Percentiles rank a stretch among this genome's conserved stretches.
Evolutionary conservation across 2,888 invertebrate species (phyloP).

Genomic region (Monochamus alternatus): DNA sequence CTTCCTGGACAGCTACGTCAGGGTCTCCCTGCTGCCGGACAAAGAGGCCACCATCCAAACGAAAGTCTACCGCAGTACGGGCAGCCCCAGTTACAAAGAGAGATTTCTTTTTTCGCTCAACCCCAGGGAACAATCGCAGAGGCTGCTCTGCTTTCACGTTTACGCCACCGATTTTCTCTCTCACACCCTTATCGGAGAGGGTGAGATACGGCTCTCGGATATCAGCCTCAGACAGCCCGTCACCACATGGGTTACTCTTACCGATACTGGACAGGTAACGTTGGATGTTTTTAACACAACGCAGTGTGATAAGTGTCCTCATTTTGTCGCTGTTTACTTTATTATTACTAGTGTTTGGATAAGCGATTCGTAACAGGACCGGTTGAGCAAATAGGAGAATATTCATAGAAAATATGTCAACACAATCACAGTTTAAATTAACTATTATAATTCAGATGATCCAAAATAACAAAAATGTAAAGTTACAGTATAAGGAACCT

Average conservation of each 20-base stretch:
- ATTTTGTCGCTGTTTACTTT: too few relatives aligned
- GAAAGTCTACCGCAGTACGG: constrained; percentile 79
- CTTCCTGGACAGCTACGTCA: constrained; percentile 81
- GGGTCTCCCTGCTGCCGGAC: constrained; percentile 83
- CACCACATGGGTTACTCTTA: constrained; percentile 85
- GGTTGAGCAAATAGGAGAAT: too few relatives aligned
- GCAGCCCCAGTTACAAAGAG: constrained; percentile 85
- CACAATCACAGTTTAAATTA: too few relatives aligned
- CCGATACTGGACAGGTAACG: constrained; percentile 80
- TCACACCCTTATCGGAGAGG: constrained; percentile 79
- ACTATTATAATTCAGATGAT: too few relatives aligned
- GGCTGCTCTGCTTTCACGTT: constrained; percentile 80
- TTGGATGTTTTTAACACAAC: too few relatives aligned
- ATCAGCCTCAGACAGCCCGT: constrained; percentile 78
- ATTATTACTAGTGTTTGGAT: too few relatives aligned
- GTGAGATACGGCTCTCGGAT: constrained; percentile 79
- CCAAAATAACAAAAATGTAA: too few relatives aligned
- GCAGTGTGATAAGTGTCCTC: too few relatives aligned
- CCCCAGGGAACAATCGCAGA: constrained; percentile 74
- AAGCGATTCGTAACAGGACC: too few relatives aligned
- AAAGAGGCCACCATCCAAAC: constrained; percentile 80
- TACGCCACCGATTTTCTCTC: constrained; percentile 78
- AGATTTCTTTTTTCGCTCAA: constrained; percentile 81
- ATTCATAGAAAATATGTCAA: too few relatives aligned
- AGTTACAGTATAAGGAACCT: too few relatives aligned